Percentiles rank a stretch among this genome's conserved stretches.
Conservation (phyloP, 2,888 invertebrate species). For the Trachelus iudaicus region DNA sequence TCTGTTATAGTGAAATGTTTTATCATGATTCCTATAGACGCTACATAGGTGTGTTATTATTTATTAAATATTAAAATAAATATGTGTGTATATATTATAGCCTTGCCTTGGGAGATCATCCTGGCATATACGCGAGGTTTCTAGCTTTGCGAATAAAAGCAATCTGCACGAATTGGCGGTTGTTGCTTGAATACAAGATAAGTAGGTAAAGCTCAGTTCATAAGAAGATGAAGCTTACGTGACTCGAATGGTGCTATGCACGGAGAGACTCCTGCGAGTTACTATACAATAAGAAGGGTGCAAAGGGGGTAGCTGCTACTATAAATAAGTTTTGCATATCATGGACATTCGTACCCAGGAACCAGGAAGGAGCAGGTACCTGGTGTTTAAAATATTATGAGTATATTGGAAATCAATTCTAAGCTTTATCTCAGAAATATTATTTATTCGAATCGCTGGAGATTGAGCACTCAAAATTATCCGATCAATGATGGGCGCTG, state of each 20-base stretch:
- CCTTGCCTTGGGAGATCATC: not conserved
- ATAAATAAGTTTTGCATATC: not conserved
- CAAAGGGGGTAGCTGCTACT: not conserved
- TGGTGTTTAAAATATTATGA: not conserved
- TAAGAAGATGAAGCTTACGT: slow-evolving; percentile 29
- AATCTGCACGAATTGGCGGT: not conserved
- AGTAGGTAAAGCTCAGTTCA: not conserved
- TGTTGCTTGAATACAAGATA: not conserved
- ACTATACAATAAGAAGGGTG: slow-evolving; percentile 14
- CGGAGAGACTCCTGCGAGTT: slow-evolving; percentile 27
- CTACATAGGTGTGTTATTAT: too few species aligned
- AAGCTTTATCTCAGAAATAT: not conserved
- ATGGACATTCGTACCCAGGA: not conserved
- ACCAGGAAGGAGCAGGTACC: not conserved
- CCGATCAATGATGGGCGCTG: not conserved
- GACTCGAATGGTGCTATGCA: slow-evolving; percentile 38
- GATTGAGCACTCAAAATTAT: not conserved
- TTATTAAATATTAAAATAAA: not conserved
- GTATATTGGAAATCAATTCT: slow-evolving; percentile 1
- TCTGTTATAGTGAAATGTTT: not conserved
- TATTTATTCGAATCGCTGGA: not conserved
- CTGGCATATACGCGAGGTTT: not conserved
- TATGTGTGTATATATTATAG: not conserved
- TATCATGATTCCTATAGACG: not conserved
- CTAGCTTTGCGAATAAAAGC: not conserved